Conservation (phyloP, 2,888 invertebrate genomes). For the Dioctria linearis region DNA sequence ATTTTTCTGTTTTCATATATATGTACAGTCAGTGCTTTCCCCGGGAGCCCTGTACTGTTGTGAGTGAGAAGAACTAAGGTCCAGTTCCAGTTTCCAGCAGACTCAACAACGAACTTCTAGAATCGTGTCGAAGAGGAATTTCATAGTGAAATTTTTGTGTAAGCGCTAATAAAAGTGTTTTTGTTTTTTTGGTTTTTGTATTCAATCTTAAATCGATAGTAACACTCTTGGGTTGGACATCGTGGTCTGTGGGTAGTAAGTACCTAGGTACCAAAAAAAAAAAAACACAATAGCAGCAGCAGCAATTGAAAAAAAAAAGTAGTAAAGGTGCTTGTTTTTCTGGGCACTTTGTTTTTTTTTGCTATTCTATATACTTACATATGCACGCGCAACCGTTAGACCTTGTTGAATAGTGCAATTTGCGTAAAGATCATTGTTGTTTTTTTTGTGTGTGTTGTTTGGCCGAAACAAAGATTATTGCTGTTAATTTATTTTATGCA, state of each 20-base stretch:
- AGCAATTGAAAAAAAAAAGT: too few relatives aligned
- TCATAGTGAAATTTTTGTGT: conserved; percentile 2
- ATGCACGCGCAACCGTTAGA: background rate
- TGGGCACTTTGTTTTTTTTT: too few relatives aligned
- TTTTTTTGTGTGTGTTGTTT: background rate
- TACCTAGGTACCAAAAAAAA: background rate
- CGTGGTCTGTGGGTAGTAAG: background rate
- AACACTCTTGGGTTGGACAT: background rate
- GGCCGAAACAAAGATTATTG: background rate
- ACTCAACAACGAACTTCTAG: background rate
- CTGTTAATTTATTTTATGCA: too few relatives aligned
- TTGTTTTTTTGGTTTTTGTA: conserved; percentile 6
- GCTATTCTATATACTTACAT: too few relatives aligned
- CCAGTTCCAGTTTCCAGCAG: too few relatives aligned
- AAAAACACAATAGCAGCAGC: too few relatives aligned
- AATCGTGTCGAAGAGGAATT: conserved; percentile 5
- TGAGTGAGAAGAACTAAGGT: too few relatives aligned
- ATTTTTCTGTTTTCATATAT: too few relatives aligned
- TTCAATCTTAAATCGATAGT: background rate
- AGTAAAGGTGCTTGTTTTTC: too few relatives aligned
- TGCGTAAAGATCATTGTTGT: too few relatives aligned
- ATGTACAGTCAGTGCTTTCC: background rate
- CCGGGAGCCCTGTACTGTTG: background rate
- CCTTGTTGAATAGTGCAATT: background rate
- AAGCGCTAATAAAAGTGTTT: background rate